Percentiles rank a stretch among this genome's conserved stretches.
These are phyloP conservation scores for Ochropleura plecta DNA, from an alignment of 2,888 invertebrate species.

Conservation along the genomic window DNA sequence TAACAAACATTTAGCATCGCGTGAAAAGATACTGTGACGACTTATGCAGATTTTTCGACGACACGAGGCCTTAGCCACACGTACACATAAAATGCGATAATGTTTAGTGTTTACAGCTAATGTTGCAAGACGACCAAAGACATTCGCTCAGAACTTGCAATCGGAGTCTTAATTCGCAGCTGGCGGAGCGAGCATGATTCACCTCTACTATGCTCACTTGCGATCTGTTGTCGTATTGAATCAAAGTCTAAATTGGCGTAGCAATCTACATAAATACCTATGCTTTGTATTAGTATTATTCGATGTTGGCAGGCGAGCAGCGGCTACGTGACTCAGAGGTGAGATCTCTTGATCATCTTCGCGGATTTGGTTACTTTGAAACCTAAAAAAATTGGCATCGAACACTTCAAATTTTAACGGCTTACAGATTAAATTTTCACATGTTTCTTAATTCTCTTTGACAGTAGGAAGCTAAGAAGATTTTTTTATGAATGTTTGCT, in stretches of 20 bases:
- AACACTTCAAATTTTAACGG: conserved; percentile 38
- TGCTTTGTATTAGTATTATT: conserved; percentile 72
- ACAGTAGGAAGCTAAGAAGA: conserved; percentile 30
- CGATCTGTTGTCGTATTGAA: conserved; percentile 63
- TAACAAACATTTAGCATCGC: conserved; percentile 45
- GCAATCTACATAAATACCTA: conserved; percentile 71
- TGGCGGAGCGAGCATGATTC: conserved; percentile 82
- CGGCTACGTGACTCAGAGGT: conserved; percentile 83
- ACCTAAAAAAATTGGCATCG: conserved; percentile 59
- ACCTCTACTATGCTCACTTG: conserved; percentile 75
- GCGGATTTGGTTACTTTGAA: conserved; percentile 65
- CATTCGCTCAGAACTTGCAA: conserved; percentile 82
- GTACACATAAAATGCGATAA: conserved; percentile 52
- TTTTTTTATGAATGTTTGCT: conserved; percentile 21
- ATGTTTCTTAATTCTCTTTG: conserved; percentile 43
- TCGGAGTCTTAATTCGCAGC: conserved; percentile 83
- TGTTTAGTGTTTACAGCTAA: conserved; percentile 65
- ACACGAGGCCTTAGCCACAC: conserved; percentile 31
- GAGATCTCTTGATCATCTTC: conserved; percentile 81
- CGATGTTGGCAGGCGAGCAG: conserved; percentile 80
- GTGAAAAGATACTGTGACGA: conserved; percentile 49
- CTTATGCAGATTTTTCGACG: conserved; percentile 48
- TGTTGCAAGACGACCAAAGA: conserved; percentile 80
- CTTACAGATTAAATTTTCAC: conserved; percentile 41
- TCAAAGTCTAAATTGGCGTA: conserved; percentile 78